These are phyloP conservation scores for Reinhardtius hippoglossoides DNA, from an alignment of 2,113 vertebrate genomes.

Conservation along the genomic window DNA sequence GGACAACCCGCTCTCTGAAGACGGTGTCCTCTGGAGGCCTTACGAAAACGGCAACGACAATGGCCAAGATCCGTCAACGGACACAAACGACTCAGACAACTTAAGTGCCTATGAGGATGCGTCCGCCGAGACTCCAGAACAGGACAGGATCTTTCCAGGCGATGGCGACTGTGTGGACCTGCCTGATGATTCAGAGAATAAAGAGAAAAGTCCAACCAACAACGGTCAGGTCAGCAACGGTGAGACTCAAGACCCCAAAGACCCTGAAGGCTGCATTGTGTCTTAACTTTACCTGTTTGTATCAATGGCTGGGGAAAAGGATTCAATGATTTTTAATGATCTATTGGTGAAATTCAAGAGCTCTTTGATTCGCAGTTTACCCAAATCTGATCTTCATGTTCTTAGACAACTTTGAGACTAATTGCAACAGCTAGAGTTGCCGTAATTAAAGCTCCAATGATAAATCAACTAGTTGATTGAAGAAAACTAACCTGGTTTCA, in stretches of 20 bases:
- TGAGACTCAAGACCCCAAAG: slow-evolving; percentile 17
- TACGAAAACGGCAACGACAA: slow-evolving; percentile 1
- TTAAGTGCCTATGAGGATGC: slow-evolving; percentile 82
- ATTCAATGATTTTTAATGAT: neutral
- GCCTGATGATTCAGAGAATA: slow-evolving; percentile 41
- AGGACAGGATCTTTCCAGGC: slow-evolving; percentile 56
- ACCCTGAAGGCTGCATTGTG: slow-evolving; percentile 66
- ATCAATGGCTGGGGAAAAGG: neutral
- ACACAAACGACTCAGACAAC: slow-evolving; percentile 73
- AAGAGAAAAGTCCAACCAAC: neutral
- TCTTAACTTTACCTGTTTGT: slow-evolving; percentile 66
- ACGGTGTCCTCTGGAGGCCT: slow-evolving; percentile 63
- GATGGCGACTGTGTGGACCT: slow-evolving; percentile 50
- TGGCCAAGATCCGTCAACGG: slow-evolving; percentile 17
- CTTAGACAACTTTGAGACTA: neutral
- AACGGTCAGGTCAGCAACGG: neutral
- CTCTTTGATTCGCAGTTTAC: slow-evolving; percentile 8
- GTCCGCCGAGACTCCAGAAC: slow-evolving; percentile 75
- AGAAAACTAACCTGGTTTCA: neutral
- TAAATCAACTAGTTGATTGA: neutral
- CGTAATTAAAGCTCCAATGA: neutral
- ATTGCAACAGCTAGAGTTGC: neutral
- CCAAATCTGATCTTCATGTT: neutral
- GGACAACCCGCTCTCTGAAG: slow-evolving; percentile 11
- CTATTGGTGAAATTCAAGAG: slow-evolving; percentile 14